Percentiles rank a stretch among this genome's conserved stretches.
Evolutionary conservation across 2,113 vertebrate species (phyloP).

Genomic region (Physeter macrocephalus): DNA sequence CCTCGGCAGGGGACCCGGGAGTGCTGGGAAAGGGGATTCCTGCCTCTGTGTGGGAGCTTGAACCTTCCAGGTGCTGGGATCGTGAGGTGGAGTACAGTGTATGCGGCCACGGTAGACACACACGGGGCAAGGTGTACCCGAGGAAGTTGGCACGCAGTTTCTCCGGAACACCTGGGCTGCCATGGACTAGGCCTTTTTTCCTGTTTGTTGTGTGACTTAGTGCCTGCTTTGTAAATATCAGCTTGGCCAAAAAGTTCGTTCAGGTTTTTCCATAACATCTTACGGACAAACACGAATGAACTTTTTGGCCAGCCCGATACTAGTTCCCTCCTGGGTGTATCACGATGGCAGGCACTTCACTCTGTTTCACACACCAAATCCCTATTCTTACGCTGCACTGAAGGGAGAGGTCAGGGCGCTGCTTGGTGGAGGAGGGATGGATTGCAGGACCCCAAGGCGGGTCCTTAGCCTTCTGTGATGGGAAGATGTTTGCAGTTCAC

Average conservation of each 20-base stretch:
- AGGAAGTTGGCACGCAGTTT: neutral
- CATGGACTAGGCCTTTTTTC: neutral
- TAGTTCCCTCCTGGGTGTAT: neutral
- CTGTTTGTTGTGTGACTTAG: neutral
- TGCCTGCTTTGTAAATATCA: too few relatives aligned
- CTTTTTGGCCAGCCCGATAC: too few relatives aligned
- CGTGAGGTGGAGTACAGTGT: neutral
- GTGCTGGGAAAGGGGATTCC: neutral
- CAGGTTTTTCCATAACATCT: accelerated
- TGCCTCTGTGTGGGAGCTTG: neutral
- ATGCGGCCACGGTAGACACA: accelerated
- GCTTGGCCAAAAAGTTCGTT: too few relatives aligned
- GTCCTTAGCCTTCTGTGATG: neutral
- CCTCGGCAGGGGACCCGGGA: neutral
- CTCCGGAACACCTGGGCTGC: neutral
- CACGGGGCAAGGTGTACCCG: accelerated
- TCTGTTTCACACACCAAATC: neutral
- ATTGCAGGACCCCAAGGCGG: neutral
- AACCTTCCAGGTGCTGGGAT: neutral
- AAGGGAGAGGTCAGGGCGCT: neutral
- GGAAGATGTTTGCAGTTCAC: neutral
- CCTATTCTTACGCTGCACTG: accelerated
- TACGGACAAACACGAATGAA: too few relatives aligned
- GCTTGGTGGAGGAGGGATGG: neutral
- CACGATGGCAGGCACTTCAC: neutral